Evolutionary conservation across 1,140 invertebrate genomes (phyloP), one percentile per base, ranked within the genome.

Genomic region (Cherax quadricarinatus): DNA sequence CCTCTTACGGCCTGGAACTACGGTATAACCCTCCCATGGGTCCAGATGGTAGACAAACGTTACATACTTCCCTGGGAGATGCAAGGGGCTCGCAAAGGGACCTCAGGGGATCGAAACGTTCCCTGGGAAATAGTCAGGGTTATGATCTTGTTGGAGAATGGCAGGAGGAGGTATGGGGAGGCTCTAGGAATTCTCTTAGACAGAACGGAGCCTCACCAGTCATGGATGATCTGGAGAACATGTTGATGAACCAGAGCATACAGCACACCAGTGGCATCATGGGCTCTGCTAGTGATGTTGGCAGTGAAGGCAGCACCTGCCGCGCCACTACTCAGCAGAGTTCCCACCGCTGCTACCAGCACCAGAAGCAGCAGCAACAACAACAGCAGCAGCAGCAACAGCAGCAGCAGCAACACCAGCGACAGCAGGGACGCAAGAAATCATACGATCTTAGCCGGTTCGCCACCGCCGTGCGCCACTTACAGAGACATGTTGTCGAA

Each of bases 401-500:
- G 7, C 89, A 88, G 5, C 79, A 81, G 7, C 66, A 88, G 5
- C 89, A 88, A 18, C 87, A 88, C 24, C 86, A 91, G 9, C 78
- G 84, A 18, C 89, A 83, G 66, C 51, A 84, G 62, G 62, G 30
- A 21, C 87, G 86, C 83, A 89, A 93, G 83, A 87, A 89, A 49
- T 62, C 92, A 21, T 84, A 89, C 1, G 93, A 91, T 73, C 79
- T 93, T 24, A 87, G 66, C 48, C 89, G 93, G 21, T 93, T 93
- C 66, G 80, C 89, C 3, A 78, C 80, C 16, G 93, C 93, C 5
- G 93, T 93, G 66, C 86, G 89, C 12, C 89, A 93, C 73, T 73
- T 93, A 18, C 93, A 93, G 89, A 82, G 90, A 75, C 93, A 93
- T 73, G 93, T 93, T 41, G 93, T 93, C 1, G 93, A 93, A 70